phyloP scores from a whole-genome alignment of 2,888 invertebrate genomes.

The Parelbella ahira region DNA sequence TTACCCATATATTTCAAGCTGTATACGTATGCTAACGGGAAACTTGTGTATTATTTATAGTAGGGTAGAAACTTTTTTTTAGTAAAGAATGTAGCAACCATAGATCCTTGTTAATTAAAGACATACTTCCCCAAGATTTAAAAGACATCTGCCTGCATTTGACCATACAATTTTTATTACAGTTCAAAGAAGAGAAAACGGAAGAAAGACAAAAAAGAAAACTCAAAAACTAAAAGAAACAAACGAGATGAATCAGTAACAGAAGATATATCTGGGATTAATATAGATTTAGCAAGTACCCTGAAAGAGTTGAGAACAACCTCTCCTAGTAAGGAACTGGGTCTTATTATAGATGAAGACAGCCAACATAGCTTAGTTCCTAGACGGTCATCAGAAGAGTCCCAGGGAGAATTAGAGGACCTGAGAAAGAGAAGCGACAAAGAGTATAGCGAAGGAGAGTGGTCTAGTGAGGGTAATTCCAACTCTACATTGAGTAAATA shows the following conservation, averaged over 20 bases:
- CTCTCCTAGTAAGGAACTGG: conserved; percentile 60
- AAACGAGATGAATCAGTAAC: conserved; percentile 40
- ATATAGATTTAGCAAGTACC: conserved; percentile 58
- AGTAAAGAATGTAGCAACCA: too few relatives aligned
- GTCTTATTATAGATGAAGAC: conserved; percentile 30
- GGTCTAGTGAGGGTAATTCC: conserved; percentile 66
- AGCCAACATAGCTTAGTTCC: conserved; percentile 8
- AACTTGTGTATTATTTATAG: too few relatives aligned
- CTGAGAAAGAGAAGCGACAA: conserved; percentile 42
- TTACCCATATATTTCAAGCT: too few relatives aligned
- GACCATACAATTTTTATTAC: too few relatives aligned
- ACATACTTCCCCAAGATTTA: too few relatives aligned
- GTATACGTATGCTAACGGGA: too few relatives aligned
- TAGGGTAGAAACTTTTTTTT: too few relatives aligned
- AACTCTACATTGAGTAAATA: conserved; percentile 34
- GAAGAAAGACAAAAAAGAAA: conserved; percentile 61
- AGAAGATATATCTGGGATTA: conserved; percentile 41
- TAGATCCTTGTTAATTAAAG: too few relatives aligned
- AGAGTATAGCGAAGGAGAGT: conserved; percentile 72
- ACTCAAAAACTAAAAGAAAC: conserved; percentile 53
- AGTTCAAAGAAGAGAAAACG: conserved; percentile 58
- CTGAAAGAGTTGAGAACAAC: conserved; percentile 57
- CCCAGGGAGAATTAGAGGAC: conserved; percentile 33
- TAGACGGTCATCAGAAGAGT: conserved; percentile 43
- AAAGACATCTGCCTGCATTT: too few relatives aligned